phyloP scores from a whole-genome alignment of 2,797 vertebrate genomes.

The Sebastes matsubarae region DNA sequence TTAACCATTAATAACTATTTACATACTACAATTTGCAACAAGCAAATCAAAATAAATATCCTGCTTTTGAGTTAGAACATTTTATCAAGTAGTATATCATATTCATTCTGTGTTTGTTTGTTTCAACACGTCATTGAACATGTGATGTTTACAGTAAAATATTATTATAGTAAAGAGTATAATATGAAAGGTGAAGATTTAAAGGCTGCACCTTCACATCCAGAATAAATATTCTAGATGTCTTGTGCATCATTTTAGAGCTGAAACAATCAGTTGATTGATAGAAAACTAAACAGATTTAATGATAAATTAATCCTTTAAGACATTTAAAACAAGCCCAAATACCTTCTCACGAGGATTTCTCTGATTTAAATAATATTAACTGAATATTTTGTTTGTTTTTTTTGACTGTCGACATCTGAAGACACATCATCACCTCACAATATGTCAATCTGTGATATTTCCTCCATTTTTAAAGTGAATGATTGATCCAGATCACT shows the following conservation, averaged over 20 bases:
- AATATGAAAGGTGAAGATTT: not conserved
- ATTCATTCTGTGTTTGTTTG: not conserved
- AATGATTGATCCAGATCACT: not conserved
- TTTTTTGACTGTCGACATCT: not conserved
- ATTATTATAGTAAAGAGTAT: not conserved
- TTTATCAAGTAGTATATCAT: not conserved
- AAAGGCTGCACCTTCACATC: not conserved
- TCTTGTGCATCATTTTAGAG: not conserved
- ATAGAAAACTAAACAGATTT: not conserved
- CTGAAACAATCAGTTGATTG: too few species aligned
- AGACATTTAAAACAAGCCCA: too few species aligned
- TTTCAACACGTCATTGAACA: not conserved
- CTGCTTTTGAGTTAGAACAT: not conserved
- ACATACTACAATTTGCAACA: not conserved
- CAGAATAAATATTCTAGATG: not conserved
- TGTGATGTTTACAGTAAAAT: not conserved
- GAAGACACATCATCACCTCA: not conserved
- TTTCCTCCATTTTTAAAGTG: not conserved
- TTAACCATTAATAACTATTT: not conserved
- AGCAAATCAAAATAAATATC: not conserved
- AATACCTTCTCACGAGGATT: too few species aligned
- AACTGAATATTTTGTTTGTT: not conserved
- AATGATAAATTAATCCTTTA: not conserved
- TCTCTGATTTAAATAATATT: not conserved
- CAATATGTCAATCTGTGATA: not conserved